Conservation (phyloP, 2,113 vertebrate genomes). For the Macaca fascicularis region DNA sequence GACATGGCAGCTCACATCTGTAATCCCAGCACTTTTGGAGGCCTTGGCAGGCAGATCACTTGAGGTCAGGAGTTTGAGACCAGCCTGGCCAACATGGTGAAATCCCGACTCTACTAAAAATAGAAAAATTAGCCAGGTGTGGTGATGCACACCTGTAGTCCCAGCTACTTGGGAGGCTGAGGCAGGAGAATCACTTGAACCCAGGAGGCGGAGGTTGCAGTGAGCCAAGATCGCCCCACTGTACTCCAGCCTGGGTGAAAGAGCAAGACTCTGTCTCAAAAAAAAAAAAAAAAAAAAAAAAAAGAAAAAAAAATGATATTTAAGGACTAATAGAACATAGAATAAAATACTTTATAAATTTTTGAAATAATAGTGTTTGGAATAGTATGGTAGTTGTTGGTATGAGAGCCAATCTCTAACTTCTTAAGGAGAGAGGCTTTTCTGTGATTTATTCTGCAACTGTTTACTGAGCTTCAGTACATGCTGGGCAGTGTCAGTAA, state of each 20-base stretch:
- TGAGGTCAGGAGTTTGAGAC: neutral
- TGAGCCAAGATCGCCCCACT: too few relatives aligned
- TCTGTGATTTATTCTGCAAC: neutral
- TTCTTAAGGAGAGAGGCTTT: neutral
- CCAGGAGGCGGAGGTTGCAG: too few relatives aligned
- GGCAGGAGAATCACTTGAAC: too few relatives aligned
- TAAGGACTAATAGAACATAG: accelerated
- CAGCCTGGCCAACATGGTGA: neutral
- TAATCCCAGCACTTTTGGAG: too few relatives aligned
- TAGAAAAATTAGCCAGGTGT: neutral
- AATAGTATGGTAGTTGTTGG: neutral
- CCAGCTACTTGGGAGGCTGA: too few relatives aligned
- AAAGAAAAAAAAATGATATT: too few relatives aligned
- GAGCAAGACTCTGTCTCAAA: too few relatives aligned
- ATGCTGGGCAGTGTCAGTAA: neutral
- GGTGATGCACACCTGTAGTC: too few relatives aligned
- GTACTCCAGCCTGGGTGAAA: too few relatives aligned
- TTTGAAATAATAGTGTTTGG: neutral
- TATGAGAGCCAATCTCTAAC: neutral
- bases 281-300: too few relatives aligned
- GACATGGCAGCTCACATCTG: too few relatives aligned
- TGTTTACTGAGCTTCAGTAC: neutral
- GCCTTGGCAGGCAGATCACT: neutral
- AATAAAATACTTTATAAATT: neutral
- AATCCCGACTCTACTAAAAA: neutral